Base-by-base conservation (phyloP, 2,113 vertebrate species). In the Onychostruthus taczanowskii region DNA sequence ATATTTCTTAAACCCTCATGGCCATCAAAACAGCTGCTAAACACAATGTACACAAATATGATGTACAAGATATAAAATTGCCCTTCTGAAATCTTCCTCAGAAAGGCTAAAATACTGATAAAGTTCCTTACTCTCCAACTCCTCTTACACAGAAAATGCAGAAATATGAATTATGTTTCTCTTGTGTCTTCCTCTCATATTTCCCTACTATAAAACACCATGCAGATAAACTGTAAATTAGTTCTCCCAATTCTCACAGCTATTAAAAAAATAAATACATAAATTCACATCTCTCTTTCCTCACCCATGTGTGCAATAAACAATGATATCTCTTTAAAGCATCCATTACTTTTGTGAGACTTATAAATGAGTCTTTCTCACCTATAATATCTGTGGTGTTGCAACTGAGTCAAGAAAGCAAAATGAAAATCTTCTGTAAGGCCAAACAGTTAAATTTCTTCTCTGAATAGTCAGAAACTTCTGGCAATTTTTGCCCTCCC, bases 211-310 rank as follows among this genome's bases (percentile, higher is more conserved):
- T 68, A 85, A 94, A 94, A 76, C 73, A 82, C 20, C 41, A 73
- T 6, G 19, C 39, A 56, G 56, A 85, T 67, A 63, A 88, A 75
- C 11, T 31, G 58, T 83, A 88, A 80, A 92, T 76, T 88, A 88
- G 41, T 83, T 88, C 10, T 61, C 49, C 27, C 44, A 76, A 56
- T 83, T 59, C 56, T 75, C 66, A 94, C 7, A 63, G 56, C 52
- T 90, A 87, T 82, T 88, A 72, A 94, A 93, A 79, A 90, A 82
- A 74, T 77, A 94, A 75, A 83, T 73, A 79, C 9, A 41, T 33
- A 8, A 68, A 78, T 90, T 85, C 44, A 59, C 49, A 74, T 59
- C 26, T 86, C 33, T 67, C 31, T 91, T 74, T 19, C 39, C 12
- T 72, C 52, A 82, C 44, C 74, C 53, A 61, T 7, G 1, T 88